These are phyloP conservation scores for Eurytoma californica DNA, from an alignment of 2,888 invertebrate genomes.

Conservation along the genomic window DNA sequence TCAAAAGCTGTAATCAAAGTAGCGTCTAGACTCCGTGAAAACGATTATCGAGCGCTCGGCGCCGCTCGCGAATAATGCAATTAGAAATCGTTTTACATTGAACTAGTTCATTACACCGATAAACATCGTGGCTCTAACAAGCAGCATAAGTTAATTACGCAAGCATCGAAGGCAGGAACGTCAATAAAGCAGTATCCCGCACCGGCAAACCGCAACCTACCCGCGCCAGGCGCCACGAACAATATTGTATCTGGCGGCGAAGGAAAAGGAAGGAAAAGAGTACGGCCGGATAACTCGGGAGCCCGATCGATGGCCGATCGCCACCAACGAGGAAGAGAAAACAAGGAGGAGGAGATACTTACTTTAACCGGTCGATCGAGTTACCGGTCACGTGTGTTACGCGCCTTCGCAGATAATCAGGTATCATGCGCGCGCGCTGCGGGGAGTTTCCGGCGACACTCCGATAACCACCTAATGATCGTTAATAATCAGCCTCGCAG, in stretches of 20 bases:
- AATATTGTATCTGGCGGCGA: neutral
- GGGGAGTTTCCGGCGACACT: conserved; percentile 12
- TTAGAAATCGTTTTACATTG: too few relatives aligned
- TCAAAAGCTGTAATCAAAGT: too few relatives aligned
- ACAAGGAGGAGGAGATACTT: conserved; percentile 56
- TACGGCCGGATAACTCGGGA: neutral
- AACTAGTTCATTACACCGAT: too few relatives aligned
- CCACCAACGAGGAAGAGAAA: conserved; percentile 59
- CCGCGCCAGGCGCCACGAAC: neutral
- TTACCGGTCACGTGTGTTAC: conserved; percentile 40
- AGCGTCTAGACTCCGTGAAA: too few relatives aligned
- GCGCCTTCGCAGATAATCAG: conserved; percentile 12
- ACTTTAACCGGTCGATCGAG: conserved; percentile 57
- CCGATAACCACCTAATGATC: conserved; percentile 51
- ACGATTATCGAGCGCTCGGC: too few relatives aligned
- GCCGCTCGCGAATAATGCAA: too few relatives aligned
- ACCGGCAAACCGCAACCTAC: neutral
- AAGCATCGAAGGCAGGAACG: neutral
- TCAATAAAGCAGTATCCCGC: neutral
- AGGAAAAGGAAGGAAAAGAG: neutral
- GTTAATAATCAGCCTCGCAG: conserved; percentile 45
- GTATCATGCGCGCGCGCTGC: conserved; percentile 25
- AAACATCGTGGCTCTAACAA: too few relatives aligned
- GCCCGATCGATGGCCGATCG: conserved; percentile 52
- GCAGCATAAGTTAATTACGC: neutral